These are phyloP conservation scores for Acleris holmiana DNA, from an alignment of 2,888 invertebrate genomes.

Conservation along the genomic window DNA sequence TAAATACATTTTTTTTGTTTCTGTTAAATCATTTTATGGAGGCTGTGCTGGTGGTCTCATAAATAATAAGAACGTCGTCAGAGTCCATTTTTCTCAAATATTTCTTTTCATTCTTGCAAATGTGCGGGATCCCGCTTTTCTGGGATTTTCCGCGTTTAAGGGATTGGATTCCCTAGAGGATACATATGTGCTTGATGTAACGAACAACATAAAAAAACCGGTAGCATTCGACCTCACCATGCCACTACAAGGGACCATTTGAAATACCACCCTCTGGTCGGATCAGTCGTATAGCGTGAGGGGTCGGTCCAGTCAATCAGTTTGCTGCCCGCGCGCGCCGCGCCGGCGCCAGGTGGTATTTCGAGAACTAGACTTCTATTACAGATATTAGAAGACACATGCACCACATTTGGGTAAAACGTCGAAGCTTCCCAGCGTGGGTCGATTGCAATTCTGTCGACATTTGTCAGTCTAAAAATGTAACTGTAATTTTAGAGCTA, in stretches of 20 bases:
- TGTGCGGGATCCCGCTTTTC: too few species aligned
- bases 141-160: too few species aligned
- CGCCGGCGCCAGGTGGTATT: conserved; percentile 75
- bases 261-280: conserved; percentile 74
- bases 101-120: too few species aligned
- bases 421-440: conserved; percentile 46
- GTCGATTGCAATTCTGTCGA: conserved; percentile 54
- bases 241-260: conserved; percentile 74
- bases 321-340: conserved; percentile 51
- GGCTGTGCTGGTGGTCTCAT: too few species aligned
- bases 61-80: too few species aligned
- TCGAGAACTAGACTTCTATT: conserved; percentile 63
- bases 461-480: background rate
- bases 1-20: too few species aligned
- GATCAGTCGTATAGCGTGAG: background rate
- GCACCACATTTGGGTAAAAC: conserved; percentile 62
- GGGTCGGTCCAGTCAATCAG: conserved; percentile 37
- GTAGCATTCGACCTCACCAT: conserved; percentile 62
- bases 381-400: conserved; percentile 75
- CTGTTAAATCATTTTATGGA: too few species aligned
- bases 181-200: conserved; percentile 52
- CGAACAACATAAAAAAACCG: conserved; percentile 56
- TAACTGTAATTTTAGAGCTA: too few species aligned
- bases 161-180: too few species aligned
- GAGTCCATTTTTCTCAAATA: too few species aligned